phyloP scores from a whole-genome alignment of 2,888 invertebrate species.

The Philereme vetulata region DNA sequence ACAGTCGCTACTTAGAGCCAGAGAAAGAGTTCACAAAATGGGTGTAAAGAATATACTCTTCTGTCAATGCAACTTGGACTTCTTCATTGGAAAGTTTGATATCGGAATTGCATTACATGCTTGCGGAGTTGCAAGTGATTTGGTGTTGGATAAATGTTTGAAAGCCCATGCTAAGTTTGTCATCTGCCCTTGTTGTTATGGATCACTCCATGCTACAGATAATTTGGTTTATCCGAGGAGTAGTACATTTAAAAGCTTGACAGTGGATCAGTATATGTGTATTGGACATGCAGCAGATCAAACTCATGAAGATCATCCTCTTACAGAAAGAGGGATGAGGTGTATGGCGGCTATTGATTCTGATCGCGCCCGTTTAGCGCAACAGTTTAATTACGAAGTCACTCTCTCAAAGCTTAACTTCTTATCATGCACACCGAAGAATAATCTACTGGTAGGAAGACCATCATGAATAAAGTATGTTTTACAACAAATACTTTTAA shows the following conservation, averaged over 20 bases:
- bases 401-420: constrained; percentile 91
- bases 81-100: constrained; percentile 91
- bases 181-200: constrained; percentile 97
- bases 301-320: constrained; percentile 89
- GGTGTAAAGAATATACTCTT: constrained; percentile 89
- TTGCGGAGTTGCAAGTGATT: constrained; percentile 97
- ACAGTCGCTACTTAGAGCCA: constrained; percentile 90
- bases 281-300: constrained; percentile 97
- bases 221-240: constrained; percentile 93
- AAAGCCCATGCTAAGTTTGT: constrained; percentile 91
- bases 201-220: constrained; percentile 92
- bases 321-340: constrained; percentile 89
- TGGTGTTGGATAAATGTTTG: constrained; percentile 93
- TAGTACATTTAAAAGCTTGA: constrained; percentile 74
- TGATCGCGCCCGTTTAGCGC: constrained; percentile 90
- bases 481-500: constrained; percentile 49
- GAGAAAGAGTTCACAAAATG: constrained; percentile 86
- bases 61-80: constrained; percentile 95
- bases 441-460: constrained; percentile 91
- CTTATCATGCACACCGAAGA: constrained; percentile 94
- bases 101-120: constrained; percentile 96
- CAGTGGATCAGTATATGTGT: constrained; percentile 87
- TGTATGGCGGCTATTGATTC: constrained; percentile 96
- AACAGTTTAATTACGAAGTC: constrained; percentile 90
- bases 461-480: constrained; percentile 47